Evolutionary conservation across 2,888 invertebrate species (phyloP).

Genomic region (Piscicola geometra): DNA sequence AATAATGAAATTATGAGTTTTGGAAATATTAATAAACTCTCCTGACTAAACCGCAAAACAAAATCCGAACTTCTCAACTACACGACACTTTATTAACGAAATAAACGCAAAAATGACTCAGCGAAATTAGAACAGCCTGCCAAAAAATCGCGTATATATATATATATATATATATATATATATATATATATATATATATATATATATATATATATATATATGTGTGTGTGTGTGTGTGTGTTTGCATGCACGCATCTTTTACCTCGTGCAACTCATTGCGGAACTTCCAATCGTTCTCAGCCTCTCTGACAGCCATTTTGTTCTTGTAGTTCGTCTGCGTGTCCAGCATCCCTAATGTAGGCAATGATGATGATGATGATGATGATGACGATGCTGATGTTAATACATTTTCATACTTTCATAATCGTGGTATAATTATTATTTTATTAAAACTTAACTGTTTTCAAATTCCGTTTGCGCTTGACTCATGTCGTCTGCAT

Average conservation of each 20-base stretch:
- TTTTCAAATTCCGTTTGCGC: constrained; percentile 16
- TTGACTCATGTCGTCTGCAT: constrained; percentile 29
- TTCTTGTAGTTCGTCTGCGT: constrained; percentile 27
- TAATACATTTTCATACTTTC: background rate
- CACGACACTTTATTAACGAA: too few relatives aligned
- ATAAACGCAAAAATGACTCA: too few relatives aligned
- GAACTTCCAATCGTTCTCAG: constrained; percentile 30
- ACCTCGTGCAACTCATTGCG: constrained; percentile 31
- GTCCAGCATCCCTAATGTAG: constrained; percentile 7
- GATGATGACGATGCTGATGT: background rate
- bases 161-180: background rate
- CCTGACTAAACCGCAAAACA: too few relatives aligned
- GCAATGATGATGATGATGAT: background rate
- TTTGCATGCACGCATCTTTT: too few relatives aligned
- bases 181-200: background rate
- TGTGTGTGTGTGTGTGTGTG: background rate
- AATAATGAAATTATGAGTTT: too few relatives aligned
- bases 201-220: background rate
- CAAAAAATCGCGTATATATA: background rate
- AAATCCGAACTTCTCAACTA: too few relatives aligned
- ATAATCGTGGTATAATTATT: too few relatives aligned
- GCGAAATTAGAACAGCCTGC: too few relatives aligned
- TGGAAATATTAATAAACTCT: too few relatives aligned
- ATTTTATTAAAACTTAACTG: too few relatives aligned
- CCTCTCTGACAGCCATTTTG: constrained; percentile 21